These are phyloP conservation scores for Cladorhizidae sp. DNA, from an alignment of 37 sponge, comb jelly and placozoan genomes.

Conservation along the genomic window DNA sequence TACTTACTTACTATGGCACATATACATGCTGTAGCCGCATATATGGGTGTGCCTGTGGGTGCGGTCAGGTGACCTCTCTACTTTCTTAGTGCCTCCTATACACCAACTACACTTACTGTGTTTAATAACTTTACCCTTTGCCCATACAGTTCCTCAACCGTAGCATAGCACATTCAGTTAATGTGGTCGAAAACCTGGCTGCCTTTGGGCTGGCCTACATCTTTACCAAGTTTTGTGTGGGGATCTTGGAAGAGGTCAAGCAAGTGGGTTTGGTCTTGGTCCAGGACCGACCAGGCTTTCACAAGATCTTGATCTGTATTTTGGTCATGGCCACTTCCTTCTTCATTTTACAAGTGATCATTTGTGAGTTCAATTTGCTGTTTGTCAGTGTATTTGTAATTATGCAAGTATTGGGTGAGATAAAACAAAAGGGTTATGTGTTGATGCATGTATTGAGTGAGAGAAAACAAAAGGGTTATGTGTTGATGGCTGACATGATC, in stretches of 20 bases:
- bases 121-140: neutral
- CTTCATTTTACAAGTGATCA: conserved; percentile 25
- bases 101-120: too few species aligned
- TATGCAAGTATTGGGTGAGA: too few species aligned
- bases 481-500: too few species aligned
- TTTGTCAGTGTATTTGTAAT: too few species aligned
- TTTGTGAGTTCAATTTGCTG: conserved; percentile 31
- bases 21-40: too few species aligned
- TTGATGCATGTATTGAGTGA: too few species aligned
- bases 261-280: conserved; percentile 73
- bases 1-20: too few species aligned
- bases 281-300: conserved; percentile 46
- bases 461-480: too few species aligned
- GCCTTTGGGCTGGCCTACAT: conserved; percentile 68
- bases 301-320: conserved; percentile 33
- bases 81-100: too few species aligned
- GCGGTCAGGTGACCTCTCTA: too few species aligned
- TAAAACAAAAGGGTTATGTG: too few species aligned
- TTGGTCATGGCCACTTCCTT: conserved; percentile 6
- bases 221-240: conserved; percentile 59
- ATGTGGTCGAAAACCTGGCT: conserved; percentile 55
- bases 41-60: too few species aligned
- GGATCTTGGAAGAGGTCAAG: conserved; percentile 46
- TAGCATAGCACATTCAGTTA: conserved; percentile 43
- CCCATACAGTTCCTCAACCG: conserved; percentile 57